These are phyloP conservation scores for Bos indicus DNA, from an alignment of 2,113 vertebrate species.

Conservation along the genomic window DNA sequence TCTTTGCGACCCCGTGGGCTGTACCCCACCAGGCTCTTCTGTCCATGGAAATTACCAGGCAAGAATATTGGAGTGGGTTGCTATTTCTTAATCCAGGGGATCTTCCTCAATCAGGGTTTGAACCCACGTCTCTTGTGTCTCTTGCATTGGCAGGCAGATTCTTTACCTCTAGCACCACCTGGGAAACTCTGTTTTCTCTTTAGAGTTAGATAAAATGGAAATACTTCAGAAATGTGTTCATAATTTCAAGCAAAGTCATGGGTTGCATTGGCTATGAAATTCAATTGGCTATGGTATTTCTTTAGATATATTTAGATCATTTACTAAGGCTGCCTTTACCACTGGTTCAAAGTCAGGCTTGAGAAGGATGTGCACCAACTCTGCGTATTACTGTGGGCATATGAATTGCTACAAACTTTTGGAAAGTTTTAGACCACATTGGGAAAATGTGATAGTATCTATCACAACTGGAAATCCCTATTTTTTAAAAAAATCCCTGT, in stretches of 20 bases:
- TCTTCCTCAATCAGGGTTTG: neutral
- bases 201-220: neutral
- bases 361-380: neutral
- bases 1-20: neutral
- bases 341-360: neutral
- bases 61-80: neutral
- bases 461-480: neutral
- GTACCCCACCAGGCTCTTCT: neutral
- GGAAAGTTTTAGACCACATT: neutral
- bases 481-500: neutral
- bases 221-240: neutral
- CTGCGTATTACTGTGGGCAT: neutral
- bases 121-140: neutral
- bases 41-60: neutral
- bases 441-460: neutral
- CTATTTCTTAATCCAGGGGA: neutral
- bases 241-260: neutral
- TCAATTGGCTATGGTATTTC: neutral
- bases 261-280: neutral
- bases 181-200: neutral
- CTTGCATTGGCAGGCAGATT: neutral
- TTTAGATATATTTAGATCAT: neutral
- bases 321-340: neutral
- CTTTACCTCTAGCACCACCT: neutral
- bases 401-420: neutral